A percentile compares a stretch with the other conserved stretches of the same genome.
phyloP scores from a whole-genome alignment of 2,797 vertebrate species.

The Sarcoramphus papa region DNA sequence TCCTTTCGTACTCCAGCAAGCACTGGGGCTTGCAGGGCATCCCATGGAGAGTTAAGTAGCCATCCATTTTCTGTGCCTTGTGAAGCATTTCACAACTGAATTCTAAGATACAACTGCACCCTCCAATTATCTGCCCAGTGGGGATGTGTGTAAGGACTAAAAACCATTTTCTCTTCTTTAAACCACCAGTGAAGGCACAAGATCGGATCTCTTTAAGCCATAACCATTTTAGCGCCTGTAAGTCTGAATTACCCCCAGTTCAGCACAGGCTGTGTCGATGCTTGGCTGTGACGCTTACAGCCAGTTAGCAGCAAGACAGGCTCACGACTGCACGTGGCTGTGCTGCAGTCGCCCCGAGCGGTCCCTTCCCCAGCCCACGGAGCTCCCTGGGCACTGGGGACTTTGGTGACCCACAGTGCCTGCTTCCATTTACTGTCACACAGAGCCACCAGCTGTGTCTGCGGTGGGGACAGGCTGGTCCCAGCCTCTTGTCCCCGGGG shows the following conservation, averaged over 20 bases:
- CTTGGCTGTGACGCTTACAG: not conserved
- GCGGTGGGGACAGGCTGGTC: not conserved
- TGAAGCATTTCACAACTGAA: not conserved
- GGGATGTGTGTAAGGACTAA: not conserved
- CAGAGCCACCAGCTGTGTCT: not conserved
- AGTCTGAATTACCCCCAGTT: not conserved
- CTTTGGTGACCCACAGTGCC: not conserved
- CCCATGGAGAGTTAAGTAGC: not conserved
- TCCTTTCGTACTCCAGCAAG: not conserved
- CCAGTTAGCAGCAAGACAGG: not conserved
- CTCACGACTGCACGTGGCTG: not conserved
- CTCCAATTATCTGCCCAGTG: not conserved
- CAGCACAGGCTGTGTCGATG: not conserved
- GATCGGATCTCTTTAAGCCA: not conserved
- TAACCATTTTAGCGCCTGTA: not conserved
- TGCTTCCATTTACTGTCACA: not conserved
- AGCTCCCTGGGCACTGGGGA: not conserved
- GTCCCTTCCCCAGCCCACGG: not conserved
- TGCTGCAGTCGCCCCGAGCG: fast-evolving
- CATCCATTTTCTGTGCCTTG: not conserved
- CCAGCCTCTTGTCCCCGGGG: not conserved
- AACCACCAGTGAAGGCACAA: not conserved
- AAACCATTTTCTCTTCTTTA: not conserved
- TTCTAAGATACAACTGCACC: not conserved
- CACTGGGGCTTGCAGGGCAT: not conserved